phyloP scores from a whole-genome alignment of 35 echinoderm and acorn worm species.

The Stichopus chloronotus region DNA sequence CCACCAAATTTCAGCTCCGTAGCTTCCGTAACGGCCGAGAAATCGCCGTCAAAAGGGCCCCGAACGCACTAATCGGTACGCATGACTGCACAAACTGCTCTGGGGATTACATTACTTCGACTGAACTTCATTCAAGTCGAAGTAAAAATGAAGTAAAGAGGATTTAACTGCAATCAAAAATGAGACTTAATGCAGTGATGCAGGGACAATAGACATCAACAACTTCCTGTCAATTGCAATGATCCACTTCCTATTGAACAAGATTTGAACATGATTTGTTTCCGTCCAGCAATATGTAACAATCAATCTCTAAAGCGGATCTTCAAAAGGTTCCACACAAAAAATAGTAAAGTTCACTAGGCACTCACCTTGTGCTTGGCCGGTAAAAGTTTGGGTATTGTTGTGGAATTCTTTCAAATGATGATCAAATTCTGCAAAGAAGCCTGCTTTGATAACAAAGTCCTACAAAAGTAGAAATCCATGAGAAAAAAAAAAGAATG shows the following conservation, averaged over 20 bases:
- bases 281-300: no score
- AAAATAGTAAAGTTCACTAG: neutral
- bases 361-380: neutral
- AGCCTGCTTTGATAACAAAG: conserved; percentile 68
- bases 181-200: no score
- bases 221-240: neutral
- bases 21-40: no score
- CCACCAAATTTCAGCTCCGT: no score
- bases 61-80: no score
- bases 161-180: no score
- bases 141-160: no score
- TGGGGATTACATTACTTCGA: no score
- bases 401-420: conserved; percentile 63
- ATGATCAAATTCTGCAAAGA: conserved; percentile 85
- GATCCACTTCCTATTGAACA: neutral
- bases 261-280: no score
- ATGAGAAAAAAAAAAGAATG: neutral
- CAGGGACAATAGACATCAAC: neutral
- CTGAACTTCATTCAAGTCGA: no score
- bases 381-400: conserved; percentile 19
- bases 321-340: neutral
- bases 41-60: no score
- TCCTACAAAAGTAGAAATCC: conserved; percentile 40
- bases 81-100: no score
- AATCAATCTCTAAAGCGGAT: neutral